phyloP scores from a whole-genome alignment of 2,888 invertebrate species.

The Copidosoma aretas region DNA sequence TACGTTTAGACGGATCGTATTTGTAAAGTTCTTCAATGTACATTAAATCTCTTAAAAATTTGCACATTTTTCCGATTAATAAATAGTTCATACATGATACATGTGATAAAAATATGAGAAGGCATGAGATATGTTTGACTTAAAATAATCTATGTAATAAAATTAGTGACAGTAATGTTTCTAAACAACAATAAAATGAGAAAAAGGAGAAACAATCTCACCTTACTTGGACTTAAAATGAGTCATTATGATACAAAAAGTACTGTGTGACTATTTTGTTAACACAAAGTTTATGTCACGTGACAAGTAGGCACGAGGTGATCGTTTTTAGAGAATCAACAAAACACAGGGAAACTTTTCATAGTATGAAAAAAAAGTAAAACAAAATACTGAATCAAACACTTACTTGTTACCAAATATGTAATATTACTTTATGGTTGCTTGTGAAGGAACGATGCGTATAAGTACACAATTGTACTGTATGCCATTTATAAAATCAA shows the following conservation, averaged over 20 bases:
- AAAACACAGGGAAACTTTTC: slow-evolving; percentile 29
- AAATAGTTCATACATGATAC: slow-evolving; percentile 37
- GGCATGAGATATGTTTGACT: slow-evolving; percentile 19
- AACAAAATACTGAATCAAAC: slow-evolving; percentile 27
- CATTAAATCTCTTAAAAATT: slow-evolving; percentile 28
- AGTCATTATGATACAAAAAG: neutral
- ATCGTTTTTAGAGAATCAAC: slow-evolving; percentile 27
- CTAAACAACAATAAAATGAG: slow-evolving; percentile 23
- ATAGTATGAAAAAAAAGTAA: slow-evolving; percentile 8
- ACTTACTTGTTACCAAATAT: slow-evolving; percentile 36
- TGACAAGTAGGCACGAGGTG: slow-evolving; percentile 13
- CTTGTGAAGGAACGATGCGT: slow-evolving; percentile 16
- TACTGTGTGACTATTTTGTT: slow-evolving; percentile 31
- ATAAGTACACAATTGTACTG: slow-evolving; percentile 33
- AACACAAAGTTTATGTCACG: slow-evolving; percentile 18
- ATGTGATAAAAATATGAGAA: slow-evolving; percentile 35
- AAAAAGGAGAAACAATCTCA: too few relatives aligned
- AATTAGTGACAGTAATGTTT: slow-evolving; percentile 38
- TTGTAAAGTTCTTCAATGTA: slow-evolving; percentile 34
- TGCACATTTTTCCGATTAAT: slow-evolving; percentile 34
- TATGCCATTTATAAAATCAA: slow-evolving; percentile 38
- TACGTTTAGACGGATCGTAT: slow-evolving; percentile 10
- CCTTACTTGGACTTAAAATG: too few relatives aligned
- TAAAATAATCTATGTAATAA: slow-evolving; percentile 33
- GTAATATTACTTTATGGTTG: slow-evolving; percentile 29